phyloP scores from a whole-genome alignment of 2,797 vertebrate species.

The Erethizon dorsatum region DNA sequence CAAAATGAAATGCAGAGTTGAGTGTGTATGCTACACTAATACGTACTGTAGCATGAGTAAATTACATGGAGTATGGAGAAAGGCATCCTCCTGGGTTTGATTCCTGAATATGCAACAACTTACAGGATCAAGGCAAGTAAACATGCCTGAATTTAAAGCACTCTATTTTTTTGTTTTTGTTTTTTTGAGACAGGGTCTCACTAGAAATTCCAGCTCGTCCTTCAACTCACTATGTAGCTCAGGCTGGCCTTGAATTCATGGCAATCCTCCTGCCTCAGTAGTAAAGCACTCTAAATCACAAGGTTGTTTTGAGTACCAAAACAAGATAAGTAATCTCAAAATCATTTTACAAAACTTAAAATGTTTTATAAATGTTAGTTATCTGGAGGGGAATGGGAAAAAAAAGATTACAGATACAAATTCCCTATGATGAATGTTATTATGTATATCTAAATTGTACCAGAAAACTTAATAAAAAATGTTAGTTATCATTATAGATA shows the following conservation, averaged over 20 bases:
- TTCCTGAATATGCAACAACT: slow-evolving; percentile 8
- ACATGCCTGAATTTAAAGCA: not conserved
- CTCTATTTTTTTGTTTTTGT: not conserved
- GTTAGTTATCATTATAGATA: not conserved
- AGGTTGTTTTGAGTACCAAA: not conserved
- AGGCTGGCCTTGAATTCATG: not conserved
- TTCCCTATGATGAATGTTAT: not conserved
- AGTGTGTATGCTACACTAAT: not conserved
- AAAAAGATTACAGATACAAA: not conserved
- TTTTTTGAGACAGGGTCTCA: not conserved
- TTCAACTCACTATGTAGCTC: not conserved
- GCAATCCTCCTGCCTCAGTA: not conserved
- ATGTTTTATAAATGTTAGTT: not conserved
- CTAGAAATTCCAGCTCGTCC: not conserved
- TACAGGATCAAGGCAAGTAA: slow-evolving; percentile 34
- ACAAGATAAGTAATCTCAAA: not conserved
- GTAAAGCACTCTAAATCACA: not conserved
- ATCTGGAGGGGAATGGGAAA: not conserved
- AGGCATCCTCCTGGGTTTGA: slow-evolving; percentile 3
- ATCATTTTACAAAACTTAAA: slow-evolving; percentile 11
- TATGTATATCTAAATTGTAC: not conserved
- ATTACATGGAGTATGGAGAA: not conserved
- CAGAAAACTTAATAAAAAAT: not conserved
- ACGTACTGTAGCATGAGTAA: not conserved
- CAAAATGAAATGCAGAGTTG: not conserved